Conservation (phyloP, 2,888 invertebrate genomes). For the Drosophila leonis region DNA sequence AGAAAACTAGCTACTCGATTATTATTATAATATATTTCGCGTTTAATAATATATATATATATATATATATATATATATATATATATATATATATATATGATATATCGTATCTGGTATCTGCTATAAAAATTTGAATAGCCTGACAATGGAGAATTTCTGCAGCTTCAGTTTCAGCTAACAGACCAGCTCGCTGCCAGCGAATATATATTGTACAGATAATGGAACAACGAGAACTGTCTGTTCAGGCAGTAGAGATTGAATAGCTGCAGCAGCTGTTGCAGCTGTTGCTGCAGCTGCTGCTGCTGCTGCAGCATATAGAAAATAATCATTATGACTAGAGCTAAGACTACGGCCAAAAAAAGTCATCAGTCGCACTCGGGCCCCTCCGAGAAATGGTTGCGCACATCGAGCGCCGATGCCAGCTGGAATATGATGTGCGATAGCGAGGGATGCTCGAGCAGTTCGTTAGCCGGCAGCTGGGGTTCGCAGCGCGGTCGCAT, state of each 20-base stretch:
- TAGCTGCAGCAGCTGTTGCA: slow-evolving; percentile 48
- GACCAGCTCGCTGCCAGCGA: slow-evolving; percentile 44
- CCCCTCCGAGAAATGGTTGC: slow-evolving; percentile 86
- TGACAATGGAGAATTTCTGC: slow-evolving; percentile 6
- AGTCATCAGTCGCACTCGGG: slow-evolving; percentile 86
- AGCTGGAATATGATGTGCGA: slow-evolving; percentile 93
- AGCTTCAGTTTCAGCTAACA: slow-evolving; percentile 28
- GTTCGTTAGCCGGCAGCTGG: slow-evolving; percentile 93
- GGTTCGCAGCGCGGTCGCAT: slow-evolving; percentile 95
- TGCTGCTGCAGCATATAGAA: slow-evolving; percentile 64
- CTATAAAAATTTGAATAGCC: slow-evolving; percentile 45
- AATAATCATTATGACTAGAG: slow-evolving; percentile 60
- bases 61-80: slow-evolving; percentile 33
- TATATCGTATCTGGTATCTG: slow-evolving; percentile 43
- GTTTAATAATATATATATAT: slow-evolving; percentile 45
- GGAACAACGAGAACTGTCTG: slow-evolving; percentile 49
- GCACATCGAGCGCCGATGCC: slow-evolving; percentile 93
- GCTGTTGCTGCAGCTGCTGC: slow-evolving; percentile 47
- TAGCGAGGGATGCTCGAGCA: slow-evolving; percentile 93
- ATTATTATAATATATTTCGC: slow-evolving; percentile 54
- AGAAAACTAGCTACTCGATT: slow-evolving; percentile 80
- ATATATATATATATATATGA: slow-evolving; percentile 36
- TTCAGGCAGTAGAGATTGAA: slow-evolving; percentile 50
- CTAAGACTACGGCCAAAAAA: slow-evolving; percentile 70
- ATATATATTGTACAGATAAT: slow-evolving; percentile 67